These are phyloP conservation scores for Leptosomus discolor DNA, from an alignment of 2,113 vertebrate species.

Conservation along the genomic window DNA sequence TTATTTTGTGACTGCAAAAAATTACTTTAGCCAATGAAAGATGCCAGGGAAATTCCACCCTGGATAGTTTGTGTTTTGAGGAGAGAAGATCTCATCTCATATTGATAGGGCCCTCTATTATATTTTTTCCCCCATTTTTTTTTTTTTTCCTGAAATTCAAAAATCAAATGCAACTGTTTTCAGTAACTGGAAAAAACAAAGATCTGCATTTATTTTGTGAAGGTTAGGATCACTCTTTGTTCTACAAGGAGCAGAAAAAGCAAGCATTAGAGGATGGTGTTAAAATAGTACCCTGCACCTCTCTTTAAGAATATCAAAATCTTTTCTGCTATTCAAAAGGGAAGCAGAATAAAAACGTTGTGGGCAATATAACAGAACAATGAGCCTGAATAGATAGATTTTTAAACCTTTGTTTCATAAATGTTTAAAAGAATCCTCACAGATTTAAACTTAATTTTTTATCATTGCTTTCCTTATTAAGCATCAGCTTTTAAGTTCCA, in stretches of 20 bases:
- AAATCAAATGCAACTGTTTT: neutral
- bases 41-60: neutral
- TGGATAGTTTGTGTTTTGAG: neutral
- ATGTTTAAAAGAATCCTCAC: neutral
- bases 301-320: neutral
- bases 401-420: neutral
- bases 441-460: neutral
- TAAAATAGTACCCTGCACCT: neutral
- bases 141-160: neutral
- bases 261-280: neutral
- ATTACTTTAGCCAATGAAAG: neutral
- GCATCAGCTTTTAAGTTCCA: neutral
- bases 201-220: neutral
- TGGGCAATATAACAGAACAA: neutral
- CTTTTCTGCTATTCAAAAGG: neutral
- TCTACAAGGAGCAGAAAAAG: neutral
- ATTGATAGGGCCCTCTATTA: neutral
- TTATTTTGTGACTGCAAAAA: neutral
- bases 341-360: neutral
- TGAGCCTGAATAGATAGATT: neutral
- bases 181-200: neutral
- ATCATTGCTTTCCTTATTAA: neutral
- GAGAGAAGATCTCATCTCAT: neutral
- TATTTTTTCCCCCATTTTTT: neutral
- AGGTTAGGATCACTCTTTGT: neutral